Evolutionary conservation across 2,888 invertebrate species (phyloP).

Genomic region (Troglohyphantes excavatus): DNA sequence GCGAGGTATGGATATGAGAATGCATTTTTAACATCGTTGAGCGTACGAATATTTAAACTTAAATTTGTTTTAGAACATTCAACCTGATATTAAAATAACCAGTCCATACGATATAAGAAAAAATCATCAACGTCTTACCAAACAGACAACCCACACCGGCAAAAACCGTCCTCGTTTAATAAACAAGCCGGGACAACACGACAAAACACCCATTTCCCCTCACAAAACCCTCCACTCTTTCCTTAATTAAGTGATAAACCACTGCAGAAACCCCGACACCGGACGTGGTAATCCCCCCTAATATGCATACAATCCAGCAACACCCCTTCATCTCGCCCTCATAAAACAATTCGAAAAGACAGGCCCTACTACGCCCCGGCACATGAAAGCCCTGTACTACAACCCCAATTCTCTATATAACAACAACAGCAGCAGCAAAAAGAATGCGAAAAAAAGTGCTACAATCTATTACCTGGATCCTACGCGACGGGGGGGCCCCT

Average conservation of each 20-base stretch:
- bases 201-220: not conserved
- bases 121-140: no score
- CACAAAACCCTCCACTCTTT: not conserved
- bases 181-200: no score
- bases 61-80: no score
- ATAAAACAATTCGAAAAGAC: not conserved
- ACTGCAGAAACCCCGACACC: not conserved
- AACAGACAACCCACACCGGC: not conserved
- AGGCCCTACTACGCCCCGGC: not conserved
- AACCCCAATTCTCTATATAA: not conserved
- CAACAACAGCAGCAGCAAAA: no score
- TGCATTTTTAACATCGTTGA: no score
- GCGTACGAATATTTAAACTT: no score
- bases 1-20: no score
- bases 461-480: slow-evolving; percentile 73
- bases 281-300: not conserved
- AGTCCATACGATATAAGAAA: no score
- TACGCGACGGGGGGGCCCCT: slow-evolving; percentile 50
- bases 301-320: not conserved
- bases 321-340: not conserved
- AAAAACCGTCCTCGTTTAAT: not conserved
- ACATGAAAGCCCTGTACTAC: not conserved
- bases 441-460: slow-evolving; percentile 60
- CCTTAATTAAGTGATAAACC: not conserved
- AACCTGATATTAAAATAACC: no score